Conservation (phyloP, 2,113 vertebrate species). For the Fulmarus glacialis region DNA sequence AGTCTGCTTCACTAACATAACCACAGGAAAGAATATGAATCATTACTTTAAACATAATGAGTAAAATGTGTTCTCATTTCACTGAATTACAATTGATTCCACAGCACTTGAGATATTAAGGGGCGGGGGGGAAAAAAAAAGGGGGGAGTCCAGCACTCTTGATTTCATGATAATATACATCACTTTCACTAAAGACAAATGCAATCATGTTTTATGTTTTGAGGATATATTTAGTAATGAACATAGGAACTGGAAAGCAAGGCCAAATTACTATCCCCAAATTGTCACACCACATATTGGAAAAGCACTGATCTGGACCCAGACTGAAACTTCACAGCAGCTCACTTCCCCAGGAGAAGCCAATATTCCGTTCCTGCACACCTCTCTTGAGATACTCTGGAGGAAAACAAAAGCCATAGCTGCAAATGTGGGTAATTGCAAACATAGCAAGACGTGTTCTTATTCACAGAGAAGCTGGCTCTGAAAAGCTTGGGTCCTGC, state of each 20-base stretch:
- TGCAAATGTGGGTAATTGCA: background rate
- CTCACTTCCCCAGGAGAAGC: background rate
- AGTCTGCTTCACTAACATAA: background rate
- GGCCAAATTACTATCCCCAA: background rate
- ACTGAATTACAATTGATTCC: background rate
- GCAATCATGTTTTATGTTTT: background rate
- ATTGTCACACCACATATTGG: accelerated
- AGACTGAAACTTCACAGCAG: background rate
- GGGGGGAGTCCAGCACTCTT: background rate
- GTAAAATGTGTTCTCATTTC: background rate
- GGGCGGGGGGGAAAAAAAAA: too few species aligned
- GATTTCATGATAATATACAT: background rate
- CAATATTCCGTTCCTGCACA: background rate
- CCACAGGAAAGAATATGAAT: background rate
- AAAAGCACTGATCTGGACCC: background rate
- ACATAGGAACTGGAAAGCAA: background rate
- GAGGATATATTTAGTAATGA: background rate
- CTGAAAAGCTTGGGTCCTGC: background rate
- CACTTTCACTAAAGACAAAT: background rate
- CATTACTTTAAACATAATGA: background rate
- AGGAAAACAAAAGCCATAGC: background rate
- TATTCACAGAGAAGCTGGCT: background rate
- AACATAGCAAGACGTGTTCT: background rate
- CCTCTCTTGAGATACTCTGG: background rate
- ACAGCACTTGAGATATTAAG: background rate